Evolutionary conservation across 1,140 invertebrate species (phyloP).

Genomic region (Hesperophylax magnus): DNA sequence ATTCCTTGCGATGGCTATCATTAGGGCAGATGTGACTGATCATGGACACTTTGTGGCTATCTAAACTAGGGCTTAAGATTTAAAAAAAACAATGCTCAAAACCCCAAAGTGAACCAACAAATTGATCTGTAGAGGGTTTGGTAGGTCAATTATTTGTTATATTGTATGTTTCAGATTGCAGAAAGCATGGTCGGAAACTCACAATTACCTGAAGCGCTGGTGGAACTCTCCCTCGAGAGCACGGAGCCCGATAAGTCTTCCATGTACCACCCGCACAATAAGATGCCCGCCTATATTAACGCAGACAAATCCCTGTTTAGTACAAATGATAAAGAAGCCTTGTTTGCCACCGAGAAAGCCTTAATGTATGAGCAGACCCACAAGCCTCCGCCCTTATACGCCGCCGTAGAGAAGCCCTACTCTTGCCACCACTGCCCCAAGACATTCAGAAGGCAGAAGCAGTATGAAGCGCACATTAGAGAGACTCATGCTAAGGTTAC

Average conservation of each 20-base stretch:
- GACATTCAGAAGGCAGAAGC: slow-evolving; percentile 76
- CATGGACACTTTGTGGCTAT: no score
- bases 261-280: slow-evolving; percentile 62
- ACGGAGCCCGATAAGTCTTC: slow-evolving; percentile 65
- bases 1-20: no score
- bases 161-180: slow-evolving; percentile 61
- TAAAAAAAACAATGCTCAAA: no score
- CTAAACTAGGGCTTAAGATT: no score
- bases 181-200: slow-evolving; percentile 64
- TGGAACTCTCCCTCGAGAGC: slow-evolving; percentile 67
- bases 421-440: slow-evolving; percentile 76
- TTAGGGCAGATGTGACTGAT: no score
- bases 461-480: slow-evolving; percentile 76
- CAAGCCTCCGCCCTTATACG: slow-evolving; percentile 41
- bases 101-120: no score
- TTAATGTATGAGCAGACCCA: slow-evolving; percentile 41
- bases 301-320: slow-evolving; percentile 49
- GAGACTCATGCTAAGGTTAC: slow-evolving; percentile 70
- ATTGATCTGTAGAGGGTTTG: neutral
- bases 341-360: slow-evolving; percentile 47
- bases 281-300: slow-evolving; percentile 39
- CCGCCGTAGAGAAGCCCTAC: slow-evolving; percentile 62
- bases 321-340: slow-evolving; percentile 45
- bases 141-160: neutral
- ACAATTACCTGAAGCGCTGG: slow-evolving; percentile 66